Evolutionary conservation across 2,888 invertebrate species (phyloP).

Genomic region (Polyommatus iphigenia): DNA sequence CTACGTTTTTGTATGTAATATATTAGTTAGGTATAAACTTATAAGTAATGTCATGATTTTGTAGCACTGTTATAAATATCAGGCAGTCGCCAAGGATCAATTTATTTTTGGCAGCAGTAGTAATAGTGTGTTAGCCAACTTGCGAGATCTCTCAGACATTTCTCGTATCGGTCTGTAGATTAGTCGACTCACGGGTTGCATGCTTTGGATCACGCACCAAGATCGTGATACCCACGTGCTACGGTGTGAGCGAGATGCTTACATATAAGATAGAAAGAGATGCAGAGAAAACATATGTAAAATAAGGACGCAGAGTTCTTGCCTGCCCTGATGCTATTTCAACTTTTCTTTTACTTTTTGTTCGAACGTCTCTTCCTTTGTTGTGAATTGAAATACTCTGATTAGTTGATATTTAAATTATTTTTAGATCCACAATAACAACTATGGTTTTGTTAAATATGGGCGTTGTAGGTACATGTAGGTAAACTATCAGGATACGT

Average conservation of each 20-base stretch:
- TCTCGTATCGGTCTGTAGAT: slow-evolving; percentile 39
- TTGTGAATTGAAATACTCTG: slow-evolving; percentile 17
- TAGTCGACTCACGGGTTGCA: slow-evolving; percentile 46
- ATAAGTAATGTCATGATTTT: background rate
- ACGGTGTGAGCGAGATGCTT: slow-evolving; percentile 44
- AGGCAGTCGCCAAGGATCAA: slow-evolving; percentile 6
- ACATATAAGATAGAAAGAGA: slow-evolving; percentile 47
- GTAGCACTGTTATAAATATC: background rate
- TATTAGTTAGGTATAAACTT: too few species aligned
- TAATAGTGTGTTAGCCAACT: slow-evolving; percentile 38
- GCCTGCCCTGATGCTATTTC: slow-evolving; percentile 37
- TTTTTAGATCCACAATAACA: background rate
- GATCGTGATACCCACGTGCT: slow-evolving; percentile 50
- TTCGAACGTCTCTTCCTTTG: slow-evolving; percentile 31
- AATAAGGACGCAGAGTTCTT: slow-evolving; percentile 42
- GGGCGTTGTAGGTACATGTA: background rate
- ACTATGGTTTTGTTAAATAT: background rate
- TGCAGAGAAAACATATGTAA: slow-evolving; percentile 57
- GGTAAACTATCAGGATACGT: background rate
- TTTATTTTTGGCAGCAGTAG: slow-evolving; percentile 32
- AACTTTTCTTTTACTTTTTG: slow-evolving; percentile 38
- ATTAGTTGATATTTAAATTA: background rate
- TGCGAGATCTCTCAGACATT: slow-evolving; percentile 35
- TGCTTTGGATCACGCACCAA: slow-evolving; percentile 46
- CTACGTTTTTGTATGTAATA: too few species aligned